Conservation (phyloP, 2,888 invertebrate species). For the Petrophora chlorosata region DNA sequence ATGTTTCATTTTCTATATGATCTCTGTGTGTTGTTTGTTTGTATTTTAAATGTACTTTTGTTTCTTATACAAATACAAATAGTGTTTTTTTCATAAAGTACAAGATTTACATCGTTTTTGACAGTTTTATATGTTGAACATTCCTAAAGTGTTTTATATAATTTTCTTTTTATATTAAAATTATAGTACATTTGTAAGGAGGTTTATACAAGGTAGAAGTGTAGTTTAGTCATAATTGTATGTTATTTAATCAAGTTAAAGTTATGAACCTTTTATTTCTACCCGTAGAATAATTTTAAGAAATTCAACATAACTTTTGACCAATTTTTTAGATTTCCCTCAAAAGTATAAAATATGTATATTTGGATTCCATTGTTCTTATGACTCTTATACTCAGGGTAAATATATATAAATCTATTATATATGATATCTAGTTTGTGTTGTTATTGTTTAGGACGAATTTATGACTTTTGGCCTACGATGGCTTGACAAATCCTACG, state of each 20-base stretch:
- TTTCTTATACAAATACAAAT: conserved; percentile 20
- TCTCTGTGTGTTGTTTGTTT: conserved; percentile 7
- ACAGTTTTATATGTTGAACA: conserved; percentile 31
- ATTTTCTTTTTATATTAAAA: conserved; percentile 44
- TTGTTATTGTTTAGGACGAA: conserved; percentile 51
- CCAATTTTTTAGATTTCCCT: conserved; percentile 73
- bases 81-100: conserved; percentile 37
- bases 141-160: conserved; percentile 35
- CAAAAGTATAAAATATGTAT: conserved; percentile 49
- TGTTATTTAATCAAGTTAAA: conserved; percentile 57
- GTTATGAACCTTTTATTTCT: conserved; percentile 52
- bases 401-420: conserved; percentile 69
- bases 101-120: conserved; percentile 38
- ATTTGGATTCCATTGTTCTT: conserved; percentile 68
- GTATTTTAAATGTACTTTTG: conserved; percentile 6
- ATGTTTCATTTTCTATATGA: conserved; percentile 28
- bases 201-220: conserved; percentile 84
- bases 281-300: conserved; percentile 73
- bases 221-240: conserved; percentile 75
- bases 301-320: conserved; percentile 59
- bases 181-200: conserved; percentile 77
- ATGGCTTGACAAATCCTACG: conserved; percentile 50
- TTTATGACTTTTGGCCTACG: conserved; percentile 71
- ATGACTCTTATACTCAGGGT: conserved; percentile 81
- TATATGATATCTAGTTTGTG: conserved; percentile 53